Conservation (phyloP, 1,140 invertebrate genomes). For the Hydropsyche tenuis region DNA sequence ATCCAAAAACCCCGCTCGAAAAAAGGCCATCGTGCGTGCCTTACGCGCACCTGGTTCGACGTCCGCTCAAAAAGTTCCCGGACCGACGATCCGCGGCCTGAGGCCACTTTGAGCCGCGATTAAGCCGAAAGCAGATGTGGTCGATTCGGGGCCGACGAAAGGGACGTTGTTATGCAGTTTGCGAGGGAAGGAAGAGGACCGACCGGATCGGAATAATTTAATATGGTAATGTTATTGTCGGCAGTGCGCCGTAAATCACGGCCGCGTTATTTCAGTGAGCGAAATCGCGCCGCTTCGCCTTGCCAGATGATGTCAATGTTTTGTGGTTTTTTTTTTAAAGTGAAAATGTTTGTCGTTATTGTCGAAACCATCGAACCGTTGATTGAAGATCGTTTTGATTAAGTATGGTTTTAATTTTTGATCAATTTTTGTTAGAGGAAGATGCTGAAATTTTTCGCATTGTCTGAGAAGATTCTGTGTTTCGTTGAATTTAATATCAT, state of each 20-base stretch:
- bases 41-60: no score
- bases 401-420: no score
- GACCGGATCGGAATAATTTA: conserved; percentile 35
- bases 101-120: conserved; percentile 13
- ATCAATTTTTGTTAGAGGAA: no score
- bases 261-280: conserved; percentile 22
- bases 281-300: conserved; percentile 16
- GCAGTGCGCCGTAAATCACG: conserved; percentile 33
- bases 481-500: no score
- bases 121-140: conserved; percentile 35
- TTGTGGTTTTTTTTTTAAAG: not conserved
- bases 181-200: not conserved
- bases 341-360: no score
- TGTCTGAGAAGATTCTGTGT: no score
- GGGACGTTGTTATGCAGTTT: not conserved
- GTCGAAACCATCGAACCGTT: no score
- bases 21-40: no score
- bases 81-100: conserved; percentile 29
- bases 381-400: no score
- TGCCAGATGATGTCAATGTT: not conserved
- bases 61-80: not conserved
- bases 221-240: conserved; percentile 38
- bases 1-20: no score
- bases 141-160: conserved; percentile 11
- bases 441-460: no score